phyloP scores from a whole-genome alignment of 1,140 invertebrate species.

The Cotesia chilonis region DNA sequence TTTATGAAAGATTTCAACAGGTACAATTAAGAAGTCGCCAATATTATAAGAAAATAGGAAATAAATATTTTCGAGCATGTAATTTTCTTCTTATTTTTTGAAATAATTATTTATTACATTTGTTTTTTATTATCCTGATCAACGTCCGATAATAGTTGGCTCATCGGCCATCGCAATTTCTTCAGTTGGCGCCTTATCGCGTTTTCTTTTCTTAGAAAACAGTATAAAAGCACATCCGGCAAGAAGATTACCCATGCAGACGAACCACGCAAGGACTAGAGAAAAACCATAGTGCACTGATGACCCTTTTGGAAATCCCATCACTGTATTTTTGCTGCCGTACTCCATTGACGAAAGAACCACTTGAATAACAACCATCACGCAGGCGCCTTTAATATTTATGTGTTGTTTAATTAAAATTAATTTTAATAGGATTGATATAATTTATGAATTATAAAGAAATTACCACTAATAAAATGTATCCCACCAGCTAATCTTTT shows the following conservation, averaged over 20 bases:
- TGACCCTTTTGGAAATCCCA: constrained; percentile 75
- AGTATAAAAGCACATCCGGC: constrained; percentile 79
- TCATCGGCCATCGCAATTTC: constrained; percentile 85
- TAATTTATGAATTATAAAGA: constrained; percentile 27
- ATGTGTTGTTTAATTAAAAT: neutral
- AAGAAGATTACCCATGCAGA: constrained; percentile 76
- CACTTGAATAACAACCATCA: constrained; percentile 84
- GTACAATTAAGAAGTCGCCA: constrained; percentile 27
- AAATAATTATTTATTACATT: constrained; percentile 28
- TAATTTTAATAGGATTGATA: constrained; percentile 37
- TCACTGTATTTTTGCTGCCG: constrained; percentile 72
- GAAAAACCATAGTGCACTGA: constrained; percentile 75
- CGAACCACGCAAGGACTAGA: constrained; percentile 81
- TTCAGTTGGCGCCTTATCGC: constrained; percentile 80
- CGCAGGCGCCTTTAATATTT: constrained; percentile 70
- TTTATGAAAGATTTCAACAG: constrained; percentile 41
- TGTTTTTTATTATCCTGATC: constrained; percentile 49
- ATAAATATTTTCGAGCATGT: constrained; percentile 5
- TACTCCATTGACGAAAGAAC: constrained; percentile 77
- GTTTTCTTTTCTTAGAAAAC: constrained; percentile 84
- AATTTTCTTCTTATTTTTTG: constrained; percentile 27
- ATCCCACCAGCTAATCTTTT: constrained; percentile 86
- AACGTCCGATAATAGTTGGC: constrained; percentile 83
- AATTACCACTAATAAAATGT: constrained; percentile 83
- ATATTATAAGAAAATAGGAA: neutral